Percentiles rank a stretch among this genome's conserved stretches.
Conservation (phyloP, 2,113 vertebrate genomes). For the Girardinichthys multiradiatus region DNA sequence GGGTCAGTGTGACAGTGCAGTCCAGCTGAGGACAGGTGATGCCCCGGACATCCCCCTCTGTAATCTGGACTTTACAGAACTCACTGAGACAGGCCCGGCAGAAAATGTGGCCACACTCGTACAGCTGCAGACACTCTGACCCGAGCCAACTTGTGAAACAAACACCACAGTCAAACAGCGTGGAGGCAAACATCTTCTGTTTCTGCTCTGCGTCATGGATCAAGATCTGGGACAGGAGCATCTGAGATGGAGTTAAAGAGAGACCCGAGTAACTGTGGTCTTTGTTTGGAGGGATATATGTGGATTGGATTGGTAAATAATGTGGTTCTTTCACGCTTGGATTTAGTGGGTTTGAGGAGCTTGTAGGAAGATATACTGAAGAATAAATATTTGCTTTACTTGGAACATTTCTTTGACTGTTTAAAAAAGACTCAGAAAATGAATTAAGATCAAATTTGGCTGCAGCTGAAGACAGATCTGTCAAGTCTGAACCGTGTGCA, state of each 20-base stretch:
- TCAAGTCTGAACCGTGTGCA: rapidly evolving
- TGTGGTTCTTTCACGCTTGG: no score
- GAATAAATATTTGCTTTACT: no score
- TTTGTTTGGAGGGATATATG: not conserved
- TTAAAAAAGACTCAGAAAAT: not conserved
- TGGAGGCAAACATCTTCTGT: constrained; percentile 83
- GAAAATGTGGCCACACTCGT: constrained; percentile 86
- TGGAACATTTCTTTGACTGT: no score
- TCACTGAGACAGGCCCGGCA: constrained; percentile 85
- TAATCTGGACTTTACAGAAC: constrained; percentile 88
- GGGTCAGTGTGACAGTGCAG: constrained; percentile 85
- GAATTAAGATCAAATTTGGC: not conserved
- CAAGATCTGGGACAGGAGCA: constrained; percentile 84
- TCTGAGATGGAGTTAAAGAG: constrained; percentile 73
- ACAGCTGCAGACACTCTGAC: constrained; percentile 83
- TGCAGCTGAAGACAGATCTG: not conserved
- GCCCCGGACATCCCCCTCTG: constrained; percentile 84
- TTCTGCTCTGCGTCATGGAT: constrained; percentile 85
- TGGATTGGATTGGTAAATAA: not conserved
- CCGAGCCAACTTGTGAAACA: constrained; percentile 86
- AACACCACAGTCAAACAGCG: constrained; percentile 85
- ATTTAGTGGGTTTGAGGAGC: no score
- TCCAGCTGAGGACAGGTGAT: constrained; percentile 87
- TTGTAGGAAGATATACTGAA: no score
- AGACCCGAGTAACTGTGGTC: constrained; percentile 25